Evolutionary conservation across 2,113 vertebrate species (phyloP), one percentile per base, ranked within the genome.

Genomic region (Emydura subglobosa): DNA sequence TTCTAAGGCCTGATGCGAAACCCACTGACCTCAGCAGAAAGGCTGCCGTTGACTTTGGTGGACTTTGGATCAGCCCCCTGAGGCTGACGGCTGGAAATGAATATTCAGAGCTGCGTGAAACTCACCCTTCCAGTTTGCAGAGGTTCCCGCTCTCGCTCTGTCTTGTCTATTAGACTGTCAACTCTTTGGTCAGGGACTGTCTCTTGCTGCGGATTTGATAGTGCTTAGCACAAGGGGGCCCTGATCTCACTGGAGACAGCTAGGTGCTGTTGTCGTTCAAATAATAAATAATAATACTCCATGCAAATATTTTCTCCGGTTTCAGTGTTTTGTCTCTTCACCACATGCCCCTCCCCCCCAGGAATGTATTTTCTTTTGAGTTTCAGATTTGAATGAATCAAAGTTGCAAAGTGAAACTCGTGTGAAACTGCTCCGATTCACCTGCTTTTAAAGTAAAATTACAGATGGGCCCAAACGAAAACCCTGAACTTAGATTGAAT

Each of bases 31-130:
- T 92, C 92, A 10, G 49, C 31, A 80, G 79, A 86, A 82, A 92
- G 49, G 27, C 86, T 95, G 83, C 93, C 87, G 65, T 22, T 47
- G 87, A 87, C 90, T 90, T 81, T 61, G 17, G 49, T 92, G 89
- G 80, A 39, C 11, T 6, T 80, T 1, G 72, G 39, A 54, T 68
- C 3, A 59, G 72, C 57, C 53, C 6, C 68, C 86, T 11, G n/a
- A 61, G 16, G 19, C 27, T 51, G 1, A 78, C 54, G 72, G 51
- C 82, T 78, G 72, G 92, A 80, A 93, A 89, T 0, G 1, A 79
- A 11, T 13, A 3, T 12, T 12, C 24, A 44, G 19, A 76, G 72
- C 39, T 25, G 39, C 2, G 81, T 83, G 1, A 95, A 90, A 80
- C 11, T 31, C 5, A 19, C 2, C 1, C 6, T 68, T n/a, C 17